These are phyloP conservation scores for Leuctra nigra DNA, from an alignment of 2,888 invertebrate species.

Conservation along the genomic window DNA sequence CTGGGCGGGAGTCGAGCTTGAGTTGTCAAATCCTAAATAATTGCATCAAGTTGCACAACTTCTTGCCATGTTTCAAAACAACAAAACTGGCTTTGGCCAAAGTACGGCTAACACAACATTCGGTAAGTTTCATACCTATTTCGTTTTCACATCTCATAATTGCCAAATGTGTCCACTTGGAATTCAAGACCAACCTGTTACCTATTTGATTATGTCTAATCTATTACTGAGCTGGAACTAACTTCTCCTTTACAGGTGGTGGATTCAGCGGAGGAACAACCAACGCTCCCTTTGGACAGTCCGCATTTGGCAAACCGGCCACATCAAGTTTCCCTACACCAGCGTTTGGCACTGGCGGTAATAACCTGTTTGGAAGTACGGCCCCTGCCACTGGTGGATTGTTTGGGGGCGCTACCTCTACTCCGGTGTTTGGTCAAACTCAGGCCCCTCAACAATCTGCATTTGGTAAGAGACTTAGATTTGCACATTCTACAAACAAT, in stretches of 20 bases:
- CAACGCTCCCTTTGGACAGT: conserved; percentile 44
- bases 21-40: too few relatives aligned
- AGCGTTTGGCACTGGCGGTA: conserved; percentile 34
- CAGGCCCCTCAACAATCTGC: conserved; percentile 45
- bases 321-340: conserved; percentile 28
- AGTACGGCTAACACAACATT: conserved; percentile 24
- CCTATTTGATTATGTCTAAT: too few relatives aligned
- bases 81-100: conserved; percentile 28
- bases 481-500: neutral
- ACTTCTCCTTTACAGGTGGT: too few relatives aligned
- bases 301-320: conserved; percentile 46
- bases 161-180: too few relatives aligned
- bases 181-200: too few relatives aligned
- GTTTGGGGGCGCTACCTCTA: conserved; percentile 55
- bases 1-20: too few relatives aligned
- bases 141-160: too few relatives aligned
- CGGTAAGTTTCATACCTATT: conserved; percentile 27
- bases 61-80: conserved; percentile 29
- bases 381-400: conserved; percentile 47
- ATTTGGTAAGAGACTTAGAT: conserved; percentile 19
- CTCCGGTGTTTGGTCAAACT: conserved; percentile 58
- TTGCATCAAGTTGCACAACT: too few relatives aligned
- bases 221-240: too few relatives aligned
- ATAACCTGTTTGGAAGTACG: conserved; percentile 50
- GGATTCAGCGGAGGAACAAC: conserved; percentile 30